Percentiles rank a stretch among this genome's conserved stretches.
These are phyloP conservation scores for Myanophis thanlyinensis DNA, from an alignment of 2,113 vertebrate species.

Conservation along the genomic window DNA sequence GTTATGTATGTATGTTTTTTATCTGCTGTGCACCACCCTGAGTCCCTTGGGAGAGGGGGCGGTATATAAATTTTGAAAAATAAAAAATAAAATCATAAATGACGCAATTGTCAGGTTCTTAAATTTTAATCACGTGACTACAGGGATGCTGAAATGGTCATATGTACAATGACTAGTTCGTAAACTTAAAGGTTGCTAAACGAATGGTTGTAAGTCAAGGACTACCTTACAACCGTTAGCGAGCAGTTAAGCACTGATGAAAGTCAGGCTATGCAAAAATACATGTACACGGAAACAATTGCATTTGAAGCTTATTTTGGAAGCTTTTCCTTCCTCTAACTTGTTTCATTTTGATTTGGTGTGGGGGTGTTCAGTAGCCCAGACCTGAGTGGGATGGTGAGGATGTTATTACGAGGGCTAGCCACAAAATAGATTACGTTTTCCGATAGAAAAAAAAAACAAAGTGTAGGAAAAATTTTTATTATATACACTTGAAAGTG, in stretches of 20 bases:
- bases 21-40: too few species aligned
- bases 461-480: too few species aligned
- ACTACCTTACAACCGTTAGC: not conserved
- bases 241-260: not conserved
- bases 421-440: too few species aligned
- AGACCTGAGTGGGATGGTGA: not conserved
- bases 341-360: not conserved
- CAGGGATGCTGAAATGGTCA: not conserved
- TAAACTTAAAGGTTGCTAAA: not conserved
- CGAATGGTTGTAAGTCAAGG: fast-evolving
- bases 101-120: not conserved
- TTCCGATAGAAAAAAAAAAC: too few species aligned
- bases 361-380: not conserved
- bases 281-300: not conserved
- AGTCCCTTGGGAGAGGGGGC: too few species aligned
- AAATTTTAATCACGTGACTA: not conserved
- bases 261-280: not conserved
- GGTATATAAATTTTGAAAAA: too few species aligned
- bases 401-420: not conserved
- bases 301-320: not conserved
- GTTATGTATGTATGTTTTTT: too few species aligned
- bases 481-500: too few species aligned
- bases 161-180: not conserved
- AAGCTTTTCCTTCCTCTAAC: not conserved
- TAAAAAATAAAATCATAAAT: too few species aligned